Base-by-base conservation (phyloP, 2,888 invertebrate genomes). In the Xestia rhomboidea region DNA sequence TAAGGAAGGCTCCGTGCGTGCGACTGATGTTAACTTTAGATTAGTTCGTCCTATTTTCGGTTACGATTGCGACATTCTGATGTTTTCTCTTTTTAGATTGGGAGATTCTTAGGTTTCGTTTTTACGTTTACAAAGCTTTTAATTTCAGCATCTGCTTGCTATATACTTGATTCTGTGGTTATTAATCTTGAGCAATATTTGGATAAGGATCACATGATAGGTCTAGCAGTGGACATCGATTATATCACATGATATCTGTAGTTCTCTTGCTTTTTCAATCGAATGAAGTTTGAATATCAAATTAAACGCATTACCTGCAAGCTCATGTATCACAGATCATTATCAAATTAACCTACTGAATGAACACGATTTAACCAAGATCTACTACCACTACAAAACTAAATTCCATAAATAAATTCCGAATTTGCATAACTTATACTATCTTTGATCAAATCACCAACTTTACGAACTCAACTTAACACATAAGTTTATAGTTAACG, bases 1-100 rank as follows among this genome's bases (percentile, higher is more conserved):
- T 88, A 86, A 87, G 83, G 76, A 77, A 79, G 83, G 68, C 80
- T 83, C 54, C 69, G 84, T 84, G 84, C 87, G 83, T 84, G 83
- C 82, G 75, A 78, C 67, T 77, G 89, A 89, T 89, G 57, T 69
- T 72, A 74, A 84, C 79, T 83, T 71, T 57, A 82, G 88, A 89
- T 89, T 86, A 81, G 70, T 77, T 87, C 57, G 80, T 80, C 80
- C 85, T 85, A 85, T 86, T 82, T 88, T 79, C 68, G 62, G 76
- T 87, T 88, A 76, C 81, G 76, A 81, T 89, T 88, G 77, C 79
- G 76, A 83, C 73, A 79, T 84, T 81, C 66, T 80, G 24, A 21
- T 64, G 73, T 68, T 85, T 79, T 84, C 80, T 81, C 68, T 66
- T 72, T 68, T 67, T 63, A 63, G 66, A 78, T 73, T 27, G 4